Base-by-base conservation (phyloP, 2,797 vertebrate genomes). In the Anguilla megastoma region DNA sequence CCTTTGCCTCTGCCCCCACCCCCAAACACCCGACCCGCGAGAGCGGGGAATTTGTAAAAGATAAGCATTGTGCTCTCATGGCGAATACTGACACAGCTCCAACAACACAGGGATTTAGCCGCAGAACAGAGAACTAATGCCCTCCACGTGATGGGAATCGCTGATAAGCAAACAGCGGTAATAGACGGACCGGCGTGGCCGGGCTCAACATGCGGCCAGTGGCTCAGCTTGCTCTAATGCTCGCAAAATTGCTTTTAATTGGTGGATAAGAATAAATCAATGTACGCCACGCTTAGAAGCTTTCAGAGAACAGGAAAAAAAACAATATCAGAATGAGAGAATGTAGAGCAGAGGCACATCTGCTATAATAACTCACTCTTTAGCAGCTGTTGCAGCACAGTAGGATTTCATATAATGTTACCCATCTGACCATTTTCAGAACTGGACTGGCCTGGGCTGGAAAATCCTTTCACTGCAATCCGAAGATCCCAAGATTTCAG, bases 181-280 rank as follows among this genome's bases (percentile, higher is more conserved):
- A 92, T 91, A 89, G 93, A 92, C 90, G 91, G 90, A 86, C 89
- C 88, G 89, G 92, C 41, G 88, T 89, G 90, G 91, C 90, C 91
- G 90, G 21, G 45, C 85, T 74, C 30, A 12, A 36, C 83, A 24
- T 45, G 36, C 91, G 36, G 87, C 89, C 92, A 90, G 88, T 60
- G 79, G 92, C 91, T 90, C 92, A 91, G 90, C 89, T 94, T 91
- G 92, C 90, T 92, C 89, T 92, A 94, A 94, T 91, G 91, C 93
- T 93, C 90, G 90, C 92, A 93, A 92, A 95, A 94, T 93, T 89
- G 92, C 91, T 94, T 94, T 94, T 95, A 95, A 96, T 95, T 95
- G 93, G 91, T 91, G 91, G 88, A 92, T 86, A 90, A 89, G 90
- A 92, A 92, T 91, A 92, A 94, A 95, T 95, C 92, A 94, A 94